phyloP scores from a whole-genome alignment of 2,113 vertebrate genomes.

The Rhizomys pruinosus region DNA sequence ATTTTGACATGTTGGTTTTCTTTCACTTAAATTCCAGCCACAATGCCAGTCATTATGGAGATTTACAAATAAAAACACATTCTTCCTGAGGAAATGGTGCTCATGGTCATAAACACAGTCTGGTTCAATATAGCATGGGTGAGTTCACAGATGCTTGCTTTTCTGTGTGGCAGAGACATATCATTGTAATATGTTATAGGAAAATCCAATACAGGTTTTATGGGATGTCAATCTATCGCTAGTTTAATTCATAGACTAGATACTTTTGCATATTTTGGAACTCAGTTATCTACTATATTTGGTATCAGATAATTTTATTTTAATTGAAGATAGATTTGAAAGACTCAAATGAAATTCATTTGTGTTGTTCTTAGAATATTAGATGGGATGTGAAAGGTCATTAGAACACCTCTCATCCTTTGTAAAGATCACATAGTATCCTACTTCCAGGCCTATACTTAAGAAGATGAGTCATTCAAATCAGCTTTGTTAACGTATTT shows the following conservation, averaged over 20 bases:
- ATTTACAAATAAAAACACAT: neutral
- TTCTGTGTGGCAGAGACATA: neutral
- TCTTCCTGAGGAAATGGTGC: accelerated
- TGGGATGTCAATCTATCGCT: neutral
- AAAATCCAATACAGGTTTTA: neutral
- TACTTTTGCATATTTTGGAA: accelerated
- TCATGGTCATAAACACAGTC: accelerated
- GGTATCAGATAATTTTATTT: neutral
- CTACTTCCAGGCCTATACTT: neutral
- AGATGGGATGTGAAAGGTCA: neutral
- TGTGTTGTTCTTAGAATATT: neutral
- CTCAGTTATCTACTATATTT: neutral
- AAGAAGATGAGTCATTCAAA: neutral
- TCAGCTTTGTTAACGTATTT: conserved; percentile 13
- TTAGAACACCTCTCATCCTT: neutral
- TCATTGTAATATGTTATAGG: neutral
- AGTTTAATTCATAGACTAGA: neutral
- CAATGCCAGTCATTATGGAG: neutral
- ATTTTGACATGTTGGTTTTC: neutral
- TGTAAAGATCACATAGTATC: neutral
- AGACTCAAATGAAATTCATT: neutral
- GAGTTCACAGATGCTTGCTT: accelerated
- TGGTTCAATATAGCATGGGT: accelerated
- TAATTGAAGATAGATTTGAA: neutral
- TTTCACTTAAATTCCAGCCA: neutral